Evolutionary conservation across 1,140 invertebrate genomes (phyloP), one percentile per base, ranked within the genome.

Genomic region (Semibalanus balanoides): DNA sequence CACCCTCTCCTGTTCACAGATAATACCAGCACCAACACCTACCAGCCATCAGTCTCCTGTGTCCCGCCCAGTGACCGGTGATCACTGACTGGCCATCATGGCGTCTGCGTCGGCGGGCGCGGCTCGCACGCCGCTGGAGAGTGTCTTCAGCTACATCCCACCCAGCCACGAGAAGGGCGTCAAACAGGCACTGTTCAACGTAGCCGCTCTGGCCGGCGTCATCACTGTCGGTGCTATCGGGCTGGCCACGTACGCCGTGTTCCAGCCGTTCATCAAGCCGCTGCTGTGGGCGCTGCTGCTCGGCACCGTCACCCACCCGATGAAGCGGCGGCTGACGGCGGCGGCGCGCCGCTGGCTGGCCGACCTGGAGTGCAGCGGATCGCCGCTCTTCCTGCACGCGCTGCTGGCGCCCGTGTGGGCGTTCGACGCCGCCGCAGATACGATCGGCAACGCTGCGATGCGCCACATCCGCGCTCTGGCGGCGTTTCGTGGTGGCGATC

Each of bases 211-310:
- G 11, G 28, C 25, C 11, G 5, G 9, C 28, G 25, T 72, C 7
- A 9, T 72, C 7, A 11, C 25, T 17, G 28, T 72, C 3, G 19
- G 28, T 19, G 70, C 25, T n/a, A 30, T 30, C 70, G 70, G 28
- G 11, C 11, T 28, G 11, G 70, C 70, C 70, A 72, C 70, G 11
- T 72, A 72, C 29, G 11, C 9, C 70, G 70, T 72, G 7, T 72
- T 72, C 29, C n/a, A 72, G 25, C 70, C 70, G 11, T 72, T 72
- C 70, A 30, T 72, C 3, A 72, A 72, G 70, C 70, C 70, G 70
- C 70, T 72, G 70, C 11, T 72, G 28, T 72, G 70, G 70, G 70
- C 70, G 28, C 28, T 72, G 70, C 70, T 72, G 70, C 70, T 72
- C 29, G 70, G 70, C 70, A 29, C 70, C 25, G 70, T 72, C 28